Conservation (phyloP, 1,140 invertebrate species). For the Campoletis sonorensis region DNA sequence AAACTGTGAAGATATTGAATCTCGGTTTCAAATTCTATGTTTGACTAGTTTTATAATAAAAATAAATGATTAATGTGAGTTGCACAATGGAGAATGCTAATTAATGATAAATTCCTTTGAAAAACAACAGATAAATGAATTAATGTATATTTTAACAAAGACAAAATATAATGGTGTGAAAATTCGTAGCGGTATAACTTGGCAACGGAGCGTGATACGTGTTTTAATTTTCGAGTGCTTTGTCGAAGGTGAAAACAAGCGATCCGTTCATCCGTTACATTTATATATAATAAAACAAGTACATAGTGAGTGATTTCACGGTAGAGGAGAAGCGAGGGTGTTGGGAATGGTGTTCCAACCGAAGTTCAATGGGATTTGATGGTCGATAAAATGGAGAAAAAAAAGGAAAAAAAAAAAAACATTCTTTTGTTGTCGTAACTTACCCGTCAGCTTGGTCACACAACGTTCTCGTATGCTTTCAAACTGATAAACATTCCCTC, state of each 20-base stretch:
- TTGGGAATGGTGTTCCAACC: background rate
- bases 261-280: conserved; percentile 16
- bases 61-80: no score
- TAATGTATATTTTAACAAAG: background rate
- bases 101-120: no score
- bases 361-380: conserved; percentile 17
- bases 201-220: background rate
- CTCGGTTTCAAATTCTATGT: no score
- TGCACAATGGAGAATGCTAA: no score
- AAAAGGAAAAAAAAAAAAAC: no score
- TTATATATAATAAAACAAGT: conserved; percentile 1
- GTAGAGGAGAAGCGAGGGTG: background rate
- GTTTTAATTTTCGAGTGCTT: conserved; percentile 9
- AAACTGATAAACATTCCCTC: no score
- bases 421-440: background rate
- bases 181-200: background rate
- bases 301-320: background rate
- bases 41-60: no score
- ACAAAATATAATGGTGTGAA: background rate
- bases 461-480: background rate
- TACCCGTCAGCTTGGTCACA: background rate
- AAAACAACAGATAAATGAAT: background rate
- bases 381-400: conserved; percentile 20
- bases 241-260: background rate
- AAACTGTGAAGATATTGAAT: no score